phyloP scores from a whole-genome alignment of 2,888 invertebrate species.

The Ditula angustiorana region DNA sequence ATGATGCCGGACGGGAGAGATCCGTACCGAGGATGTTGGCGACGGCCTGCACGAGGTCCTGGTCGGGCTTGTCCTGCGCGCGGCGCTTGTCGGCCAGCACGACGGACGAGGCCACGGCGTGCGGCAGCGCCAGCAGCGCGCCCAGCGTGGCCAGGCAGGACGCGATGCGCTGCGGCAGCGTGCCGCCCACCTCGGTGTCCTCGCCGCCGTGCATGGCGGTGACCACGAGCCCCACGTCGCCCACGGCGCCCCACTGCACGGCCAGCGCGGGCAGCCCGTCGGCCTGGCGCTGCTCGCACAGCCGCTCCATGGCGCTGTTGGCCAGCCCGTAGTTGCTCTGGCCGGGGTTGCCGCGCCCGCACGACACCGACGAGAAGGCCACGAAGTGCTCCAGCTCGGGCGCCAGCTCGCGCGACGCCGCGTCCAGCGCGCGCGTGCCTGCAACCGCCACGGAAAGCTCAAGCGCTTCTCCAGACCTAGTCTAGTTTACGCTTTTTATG shows the following conservation, averaged over 20 bases:
- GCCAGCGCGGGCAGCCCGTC: constrained; percentile 95
- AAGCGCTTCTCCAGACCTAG: no score
- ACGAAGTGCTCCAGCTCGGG: constrained; percentile 96
- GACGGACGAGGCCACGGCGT: constrained; percentile 92
- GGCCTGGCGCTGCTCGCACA: constrained; percentile 93
- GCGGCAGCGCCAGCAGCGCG: constrained; percentile 94
- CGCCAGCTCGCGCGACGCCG: constrained; percentile 90
- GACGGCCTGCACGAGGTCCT: constrained; percentile 90
- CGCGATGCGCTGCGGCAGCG: constrained; percentile 97
- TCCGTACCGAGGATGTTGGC: constrained; percentile 93
- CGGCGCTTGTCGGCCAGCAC: constrained; percentile 95
- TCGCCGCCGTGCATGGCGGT: constrained; percentile 95
- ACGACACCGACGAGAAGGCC: constrained; percentile 97
- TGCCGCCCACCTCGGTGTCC: constrained; percentile 97
- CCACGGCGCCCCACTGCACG: constrained; percentile 99
- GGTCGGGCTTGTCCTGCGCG: constrained; percentile 80
- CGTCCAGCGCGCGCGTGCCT: constrained; percentile 93
- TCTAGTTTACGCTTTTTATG: no score
- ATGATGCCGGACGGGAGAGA: neutral
- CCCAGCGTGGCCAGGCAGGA: constrained; percentile 97
- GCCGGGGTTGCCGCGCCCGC: constrained; percentile 98
- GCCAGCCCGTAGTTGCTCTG: constrained; percentile 99
- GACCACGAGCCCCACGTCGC: constrained; percentile 96
- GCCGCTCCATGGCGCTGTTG: constrained; percentile 98
- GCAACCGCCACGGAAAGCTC: no score